These are phyloP conservation scores for Sesamia nonagrioides DNA, from an alignment of 1,140 invertebrate genomes.

Conservation along the genomic window DNA sequence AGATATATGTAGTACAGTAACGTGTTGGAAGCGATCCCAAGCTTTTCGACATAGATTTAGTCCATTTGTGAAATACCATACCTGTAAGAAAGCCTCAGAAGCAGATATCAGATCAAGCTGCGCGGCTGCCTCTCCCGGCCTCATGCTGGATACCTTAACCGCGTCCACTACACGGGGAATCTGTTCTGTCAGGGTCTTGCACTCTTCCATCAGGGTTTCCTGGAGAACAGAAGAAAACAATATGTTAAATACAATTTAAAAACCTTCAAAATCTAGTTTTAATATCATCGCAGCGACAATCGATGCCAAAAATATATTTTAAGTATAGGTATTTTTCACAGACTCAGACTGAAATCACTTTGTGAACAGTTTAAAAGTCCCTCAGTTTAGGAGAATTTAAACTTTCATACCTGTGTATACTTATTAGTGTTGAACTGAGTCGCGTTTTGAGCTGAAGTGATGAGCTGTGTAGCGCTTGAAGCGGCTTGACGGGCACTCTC, in stretches of 20 bases:
- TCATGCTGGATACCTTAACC: constrained; percentile 91
- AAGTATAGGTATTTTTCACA: too few relatives aligned
- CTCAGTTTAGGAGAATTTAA: background rate
- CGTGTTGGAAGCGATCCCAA: too few relatives aligned
- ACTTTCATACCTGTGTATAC: constrained; percentile 82
- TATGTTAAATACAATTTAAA: too few relatives aligned
- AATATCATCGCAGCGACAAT: too few relatives aligned
- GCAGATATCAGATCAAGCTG: constrained; percentile 95
- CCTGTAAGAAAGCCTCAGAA: constrained; percentile 94
- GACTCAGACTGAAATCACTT: too few relatives aligned
- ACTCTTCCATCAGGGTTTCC: constrained; percentile 93
- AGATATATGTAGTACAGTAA: background rate
- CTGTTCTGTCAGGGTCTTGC: constrained; percentile 92
- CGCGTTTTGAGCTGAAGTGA: constrained; percentile 94
- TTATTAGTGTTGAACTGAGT: constrained; percentile 91
- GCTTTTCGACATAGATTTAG: background rate
- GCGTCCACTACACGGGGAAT: constrained; percentile 95
- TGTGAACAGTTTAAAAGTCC: too few relatives aligned
- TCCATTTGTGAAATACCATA: constrained; percentile 65
- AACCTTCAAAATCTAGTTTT: too few relatives aligned
- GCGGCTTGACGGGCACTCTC: constrained; percentile 95
- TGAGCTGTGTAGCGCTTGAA: constrained; percentile 96
- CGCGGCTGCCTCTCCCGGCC: constrained; percentile 92
- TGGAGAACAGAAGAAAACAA: constrained; percentile 68
- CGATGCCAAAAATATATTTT: too few relatives aligned